These are phyloP conservation scores for Perccottus glenii DNA, from an alignment of 2,113 vertebrate species.

Conservation along the genomic window DNA sequence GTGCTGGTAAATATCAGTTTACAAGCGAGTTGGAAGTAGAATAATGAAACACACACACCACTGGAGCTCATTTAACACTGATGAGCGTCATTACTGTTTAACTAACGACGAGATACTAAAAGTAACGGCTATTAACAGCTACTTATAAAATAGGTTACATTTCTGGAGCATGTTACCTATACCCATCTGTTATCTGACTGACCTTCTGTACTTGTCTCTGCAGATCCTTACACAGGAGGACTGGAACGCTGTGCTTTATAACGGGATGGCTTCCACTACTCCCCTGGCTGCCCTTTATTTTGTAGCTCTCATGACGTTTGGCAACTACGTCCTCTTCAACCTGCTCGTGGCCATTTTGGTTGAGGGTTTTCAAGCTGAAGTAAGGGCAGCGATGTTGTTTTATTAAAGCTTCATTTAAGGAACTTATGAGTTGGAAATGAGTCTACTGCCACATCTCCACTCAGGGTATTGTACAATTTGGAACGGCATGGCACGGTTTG, in stretches of 20 bases:
- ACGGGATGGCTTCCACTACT: conserved; percentile 96
- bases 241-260: conserved; percentile 97
- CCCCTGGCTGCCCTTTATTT: conserved; percentile 96
- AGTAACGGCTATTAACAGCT: conserved; percentile 7
- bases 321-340: conserved; percentile 98
- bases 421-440: conserved; percentile 16
- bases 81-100: conserved; percentile 53
- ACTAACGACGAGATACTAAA: conserved; percentile 42
- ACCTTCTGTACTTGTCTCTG: conserved; percentile 23
- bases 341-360: conserved; percentile 97
- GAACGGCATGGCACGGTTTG: no score
- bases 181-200: background rate
- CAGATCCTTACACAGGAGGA: conserved; percentile 98
- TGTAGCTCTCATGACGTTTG: conserved; percentile 97
- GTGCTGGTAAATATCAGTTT: conserved; percentile 39
- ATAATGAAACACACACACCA: conserved; percentile 39
- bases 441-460: conserved; percentile 12
- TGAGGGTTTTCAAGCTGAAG: conserved; percentile 93
- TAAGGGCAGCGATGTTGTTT: conserved; percentile 49
- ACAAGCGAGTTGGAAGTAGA: conserved; percentile 28
- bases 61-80: conserved; percentile 57
- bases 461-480: no score
- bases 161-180: background rate
- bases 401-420: conserved; percentile 38
- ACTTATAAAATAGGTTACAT: background rate